Evolutionary conservation across 2,113 vertebrate genomes (phyloP).

Genomic region (Austrofundulus limnaeus): DNA sequence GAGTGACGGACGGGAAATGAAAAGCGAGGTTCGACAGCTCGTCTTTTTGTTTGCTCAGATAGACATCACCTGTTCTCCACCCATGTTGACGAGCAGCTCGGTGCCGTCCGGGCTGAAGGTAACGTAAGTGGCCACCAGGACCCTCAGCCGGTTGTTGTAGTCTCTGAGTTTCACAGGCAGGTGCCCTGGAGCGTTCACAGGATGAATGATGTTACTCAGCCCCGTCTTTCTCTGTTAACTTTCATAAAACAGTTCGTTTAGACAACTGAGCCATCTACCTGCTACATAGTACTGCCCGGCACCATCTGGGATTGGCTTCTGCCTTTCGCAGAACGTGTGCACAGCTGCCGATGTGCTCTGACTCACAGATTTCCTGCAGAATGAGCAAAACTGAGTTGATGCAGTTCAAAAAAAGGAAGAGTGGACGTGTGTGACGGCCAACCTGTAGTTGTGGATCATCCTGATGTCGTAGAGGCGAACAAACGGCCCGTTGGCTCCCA

Average conservation of each 20-base stretch:
- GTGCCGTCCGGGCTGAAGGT: constrained; percentile 98
- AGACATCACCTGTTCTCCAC: constrained; percentile 91
- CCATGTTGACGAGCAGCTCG: constrained; percentile 98
- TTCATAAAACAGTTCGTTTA: not conserved
- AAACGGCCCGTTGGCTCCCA: constrained; percentile 95
- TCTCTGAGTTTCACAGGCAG: constrained; percentile 93
- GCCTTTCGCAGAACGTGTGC: constrained; percentile 92
- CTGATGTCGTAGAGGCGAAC: constrained; percentile 97
- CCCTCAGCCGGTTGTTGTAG: constrained; percentile 94
- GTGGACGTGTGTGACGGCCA: not conserved
- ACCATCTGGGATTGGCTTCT: constrained; percentile 92
- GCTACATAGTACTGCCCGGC: constrained; percentile 98
- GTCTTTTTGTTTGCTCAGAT: not conserved
- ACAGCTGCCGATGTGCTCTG: constrained; percentile 88
- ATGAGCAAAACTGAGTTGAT: not conserved
- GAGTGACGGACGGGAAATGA: not conserved
- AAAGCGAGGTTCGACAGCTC: not conserved
- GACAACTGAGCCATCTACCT: constrained; percentile 77
- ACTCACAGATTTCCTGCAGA: constrained; percentile 86
- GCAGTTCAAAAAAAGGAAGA: not conserved
- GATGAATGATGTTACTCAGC: constrained; percentile 2
- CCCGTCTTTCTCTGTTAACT: not conserved
- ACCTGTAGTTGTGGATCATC: constrained; percentile 99
- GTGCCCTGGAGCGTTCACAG: constrained; percentile 81
- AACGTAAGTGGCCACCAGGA: constrained; percentile 95